Evolutionary conservation across 2,888 invertebrate species (phyloP).

Genomic region (Latrodectus elegans): DNA sequence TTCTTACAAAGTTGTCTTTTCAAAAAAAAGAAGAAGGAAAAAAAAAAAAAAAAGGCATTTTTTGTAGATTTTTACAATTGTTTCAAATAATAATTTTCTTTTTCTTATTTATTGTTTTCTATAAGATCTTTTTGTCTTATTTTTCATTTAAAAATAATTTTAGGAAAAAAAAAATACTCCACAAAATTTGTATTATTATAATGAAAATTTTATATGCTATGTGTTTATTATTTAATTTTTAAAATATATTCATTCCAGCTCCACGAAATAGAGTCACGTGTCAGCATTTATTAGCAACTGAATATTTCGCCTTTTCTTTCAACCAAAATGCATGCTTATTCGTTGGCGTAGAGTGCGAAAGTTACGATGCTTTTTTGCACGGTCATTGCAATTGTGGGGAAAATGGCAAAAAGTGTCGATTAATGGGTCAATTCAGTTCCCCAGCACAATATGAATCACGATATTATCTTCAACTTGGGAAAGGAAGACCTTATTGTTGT

Average conservation of each 20-base stretch:
- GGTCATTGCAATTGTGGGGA: constrained; percentile 33
- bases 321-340: constrained; percentile 18
- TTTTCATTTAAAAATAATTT: too few relatives aligned
- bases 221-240: not conserved
- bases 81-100: too few relatives aligned
- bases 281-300: constrained; percentile 32
- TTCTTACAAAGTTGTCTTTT: too few relatives aligned
- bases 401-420: constrained; percentile 15
- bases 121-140: too few relatives aligned
- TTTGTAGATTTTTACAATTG: too few relatives aligned
- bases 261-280: constrained; percentile 32
- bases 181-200: too few relatives aligned
- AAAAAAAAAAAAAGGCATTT: too few relatives aligned
- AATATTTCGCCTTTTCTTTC: constrained; percentile 74
- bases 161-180: too few relatives aligned
- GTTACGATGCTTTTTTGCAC: constrained; percentile 20
- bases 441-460: constrained; percentile 15
- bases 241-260: not conserved
- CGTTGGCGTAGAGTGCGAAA: constrained; percentile 30
- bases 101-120: too few relatives aligned
- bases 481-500: constrained; percentile 36
- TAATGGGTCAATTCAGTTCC: constrained; percentile 25
- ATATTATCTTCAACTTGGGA: constrained; percentile 19
- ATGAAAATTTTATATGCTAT: not conserved
- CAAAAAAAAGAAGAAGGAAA: too few relatives aligned